Base-by-base conservation (phyloP, 1,140 invertebrate species). In the Neodiprion fabricii region DNA sequence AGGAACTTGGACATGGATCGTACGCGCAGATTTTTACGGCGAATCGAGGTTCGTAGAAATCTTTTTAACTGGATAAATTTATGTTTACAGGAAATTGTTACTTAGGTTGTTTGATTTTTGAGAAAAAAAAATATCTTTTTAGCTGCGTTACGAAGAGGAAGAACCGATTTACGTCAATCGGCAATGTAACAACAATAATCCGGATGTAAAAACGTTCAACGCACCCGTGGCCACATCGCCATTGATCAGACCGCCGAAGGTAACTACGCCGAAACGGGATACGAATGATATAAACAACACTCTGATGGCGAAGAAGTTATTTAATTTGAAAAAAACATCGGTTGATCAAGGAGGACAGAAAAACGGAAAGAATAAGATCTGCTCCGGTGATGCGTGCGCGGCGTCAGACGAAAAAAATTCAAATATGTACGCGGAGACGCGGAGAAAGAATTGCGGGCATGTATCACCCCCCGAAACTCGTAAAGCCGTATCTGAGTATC, bases 1-100 rank as follows among this genome's bases (percentile, higher is more conserved):
- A 80, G 84, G 72, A 82, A 79, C 5, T 48, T 85, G 7, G 81
- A 83, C 49, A 85, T 86, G 81, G 80, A 80, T 12, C 80, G 79
- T 70, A 82, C 84, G 75, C 77, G 79, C 49, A 78, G 79, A 74
- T 82, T 80, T 68, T 77, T 86, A 67, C 81, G 83, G 47, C 78
- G 78, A 50, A 74, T 86, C 5, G 81, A 85, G 75, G 82, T 83
- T 71, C 9, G 72, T 61, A 1, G 28, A 40, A 1, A 40, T 40
- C 28, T 5, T 40, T 40, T 40, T 40, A 40, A 40, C 5, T 40
- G 28, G 28, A 4, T 40, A 40, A 40, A 40, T 40, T 40, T 40
- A 40, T 40, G 28, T 40, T 40, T 40, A 3, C 28, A 40, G 5
- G 28, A 40, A 40, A 40, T 1, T 40, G 28, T 5, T 40, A 40